Evolutionary conservation across 2,888 invertebrate genomes (phyloP).

Genomic region (Pantelozetes paolii): DNA sequence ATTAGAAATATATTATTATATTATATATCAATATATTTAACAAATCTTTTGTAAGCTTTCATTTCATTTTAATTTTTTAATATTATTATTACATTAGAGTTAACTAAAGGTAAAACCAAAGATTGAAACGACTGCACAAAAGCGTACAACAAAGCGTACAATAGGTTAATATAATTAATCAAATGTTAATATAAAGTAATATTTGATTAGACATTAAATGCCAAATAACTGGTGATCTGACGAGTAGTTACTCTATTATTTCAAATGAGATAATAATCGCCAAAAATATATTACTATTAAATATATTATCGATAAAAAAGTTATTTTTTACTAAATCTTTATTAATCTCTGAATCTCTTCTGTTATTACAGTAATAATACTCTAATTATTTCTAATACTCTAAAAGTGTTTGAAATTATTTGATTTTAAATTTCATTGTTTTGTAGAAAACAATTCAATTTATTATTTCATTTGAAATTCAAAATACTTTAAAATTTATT

Average conservation of each 20-base stretch:
- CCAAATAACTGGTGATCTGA: slow-evolving; percentile 34
- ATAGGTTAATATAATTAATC: slow-evolving; percentile 16
- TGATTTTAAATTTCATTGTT: no score
- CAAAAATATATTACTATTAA: slow-evolving; percentile 31
- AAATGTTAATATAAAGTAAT: neutral
- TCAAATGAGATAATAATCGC: neutral
- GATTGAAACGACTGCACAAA: slow-evolving; percentile 4
- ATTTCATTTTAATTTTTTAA: slow-evolving; percentile 25
- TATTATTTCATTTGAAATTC: neutral
- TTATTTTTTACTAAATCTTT: slow-evolving; percentile 20
- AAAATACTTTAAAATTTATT: no score
- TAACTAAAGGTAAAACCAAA: slow-evolving; percentile 21
- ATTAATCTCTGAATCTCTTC: slow-evolving; percentile 24
- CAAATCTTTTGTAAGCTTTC: neutral
- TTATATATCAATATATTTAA: slow-evolving; percentile 8
- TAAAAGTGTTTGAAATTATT: neutral
- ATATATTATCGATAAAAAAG: neutral
- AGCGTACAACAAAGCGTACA: slow-evolving; percentile 7
- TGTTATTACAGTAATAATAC: slow-evolving; percentile 29
- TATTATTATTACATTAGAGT: slow-evolving; percentile 3
- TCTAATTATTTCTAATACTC: slow-evolving; percentile 1
- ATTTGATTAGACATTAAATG: neutral
- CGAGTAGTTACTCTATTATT: neutral
- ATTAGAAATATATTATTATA: neutral
- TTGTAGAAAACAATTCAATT: no score